These are phyloP conservation scores for Todiramphus chloris DNA, from an alignment of 2,113 vertebrate species.

Conservation along the genomic window DNA sequence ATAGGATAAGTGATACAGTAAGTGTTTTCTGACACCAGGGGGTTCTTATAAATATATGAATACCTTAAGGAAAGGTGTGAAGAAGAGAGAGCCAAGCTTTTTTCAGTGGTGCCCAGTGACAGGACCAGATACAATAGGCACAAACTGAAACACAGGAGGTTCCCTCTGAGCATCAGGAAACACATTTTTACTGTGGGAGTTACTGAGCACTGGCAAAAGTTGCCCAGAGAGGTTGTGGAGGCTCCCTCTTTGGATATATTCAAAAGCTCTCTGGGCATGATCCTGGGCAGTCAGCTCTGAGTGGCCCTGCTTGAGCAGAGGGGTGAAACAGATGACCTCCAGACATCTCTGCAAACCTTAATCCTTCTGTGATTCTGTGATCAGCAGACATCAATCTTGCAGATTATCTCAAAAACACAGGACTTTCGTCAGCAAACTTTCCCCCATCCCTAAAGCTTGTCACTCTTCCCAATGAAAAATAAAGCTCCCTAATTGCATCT, in stretches of 20 bases:
- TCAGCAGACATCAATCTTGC: background rate
- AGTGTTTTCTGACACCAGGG: background rate
- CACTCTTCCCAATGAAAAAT: background rate
- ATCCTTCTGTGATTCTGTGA: background rate
- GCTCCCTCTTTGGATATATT: background rate
- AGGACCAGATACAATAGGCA: background rate
- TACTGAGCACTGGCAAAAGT: background rate
- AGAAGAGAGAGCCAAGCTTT: background rate
- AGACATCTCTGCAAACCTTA: background rate
- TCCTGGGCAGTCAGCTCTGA: background rate
- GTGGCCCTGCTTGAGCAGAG: background rate
- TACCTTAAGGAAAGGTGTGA: background rate
- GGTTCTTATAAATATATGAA: background rate
- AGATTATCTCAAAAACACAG: background rate
- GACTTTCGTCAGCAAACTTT: background rate
- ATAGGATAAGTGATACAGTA: background rate
- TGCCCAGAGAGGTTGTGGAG: background rate
- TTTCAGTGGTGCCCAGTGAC: background rate
- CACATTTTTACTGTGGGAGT: background rate
- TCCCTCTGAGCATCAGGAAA: background rate
- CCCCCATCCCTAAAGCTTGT: background rate
- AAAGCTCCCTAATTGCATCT: background rate
- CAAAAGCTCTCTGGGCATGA: accelerated
- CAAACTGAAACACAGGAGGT: background rate
- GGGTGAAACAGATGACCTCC: background rate